Percentiles rank a stretch among this genome's conserved stretches.
Conservation (phyloP, 2,113 vertebrate genomes). For the Clarias macrocephalus region DNA sequence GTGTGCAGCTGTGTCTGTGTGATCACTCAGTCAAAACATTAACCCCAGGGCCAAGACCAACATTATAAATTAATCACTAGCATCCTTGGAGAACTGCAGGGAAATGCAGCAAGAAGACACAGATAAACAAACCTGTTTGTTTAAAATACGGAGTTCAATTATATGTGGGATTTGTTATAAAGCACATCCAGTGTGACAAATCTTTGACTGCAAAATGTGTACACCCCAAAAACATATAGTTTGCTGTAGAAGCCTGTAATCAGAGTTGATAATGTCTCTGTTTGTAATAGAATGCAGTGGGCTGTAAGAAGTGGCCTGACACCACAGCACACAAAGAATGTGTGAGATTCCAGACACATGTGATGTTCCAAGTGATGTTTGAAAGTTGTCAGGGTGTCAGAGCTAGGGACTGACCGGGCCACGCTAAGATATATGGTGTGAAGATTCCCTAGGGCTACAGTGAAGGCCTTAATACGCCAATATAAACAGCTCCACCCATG, state of each 20-base stretch:
- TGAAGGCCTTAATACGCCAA: conserved; percentile 23
- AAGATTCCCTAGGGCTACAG: conserved; percentile 43
- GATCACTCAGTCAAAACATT: background rate
- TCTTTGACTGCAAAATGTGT: background rate
- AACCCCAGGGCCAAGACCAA: background rate
- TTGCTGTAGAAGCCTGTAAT: background rate
- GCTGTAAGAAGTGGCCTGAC: conserved; percentile 43
- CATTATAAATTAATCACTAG: background rate
- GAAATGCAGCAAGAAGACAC: background rate
- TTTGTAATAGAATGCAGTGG: conserved; percentile 2
- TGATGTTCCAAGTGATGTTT: conserved; percentile 42
- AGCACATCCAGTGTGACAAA: background rate
- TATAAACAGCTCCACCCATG: conserved; percentile 32
- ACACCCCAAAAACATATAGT: background rate
- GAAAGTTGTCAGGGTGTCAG: conserved; percentile 52
- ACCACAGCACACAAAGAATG: conserved; percentile 53
- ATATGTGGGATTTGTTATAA: background rate
- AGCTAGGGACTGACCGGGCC: conserved; percentile 42
- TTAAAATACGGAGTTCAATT: background rate
- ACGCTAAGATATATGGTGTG: conserved; percentile 42
- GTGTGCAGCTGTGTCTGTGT: background rate
- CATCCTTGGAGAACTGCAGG: background rate
- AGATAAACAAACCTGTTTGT: background rate
- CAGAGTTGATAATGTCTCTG: background rate
- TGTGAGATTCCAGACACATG: conserved; percentile 44